A percentile compares a stretch with the other conserved stretches of the same genome.
Conservation (phyloP, 2,113 vertebrate genomes). For the Brienomyrus brachyistius region DNA sequence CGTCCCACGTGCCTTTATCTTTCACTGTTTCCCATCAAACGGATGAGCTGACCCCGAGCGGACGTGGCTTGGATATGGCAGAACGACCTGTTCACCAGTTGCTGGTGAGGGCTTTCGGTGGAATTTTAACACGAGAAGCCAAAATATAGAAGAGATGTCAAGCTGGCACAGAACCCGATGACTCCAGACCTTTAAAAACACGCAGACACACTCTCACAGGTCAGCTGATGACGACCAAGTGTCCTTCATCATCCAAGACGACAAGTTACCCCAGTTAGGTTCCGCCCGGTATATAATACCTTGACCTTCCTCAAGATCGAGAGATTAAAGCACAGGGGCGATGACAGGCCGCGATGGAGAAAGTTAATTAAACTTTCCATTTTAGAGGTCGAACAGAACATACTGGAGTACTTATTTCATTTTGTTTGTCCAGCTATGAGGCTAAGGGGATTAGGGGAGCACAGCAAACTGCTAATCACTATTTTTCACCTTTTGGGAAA, state of each 20-base stretch:
- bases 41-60: not conserved
- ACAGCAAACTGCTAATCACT: not conserved
- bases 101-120: not conserved
- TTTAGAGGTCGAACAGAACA: not conserved
- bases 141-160: not conserved
- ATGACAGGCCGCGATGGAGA: conserved; percentile 20
- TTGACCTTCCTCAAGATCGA: not conserved
- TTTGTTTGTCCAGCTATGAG: too few relatives aligned
- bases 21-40: not conserved
- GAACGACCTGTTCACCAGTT: not conserved
- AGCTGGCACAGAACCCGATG: not conserved
- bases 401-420: not conserved
- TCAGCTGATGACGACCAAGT: not conserved
- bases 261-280: not conserved
- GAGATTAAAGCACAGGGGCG: conserved; percentile 17
- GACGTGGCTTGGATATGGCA: not conserved
- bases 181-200: not conserved
- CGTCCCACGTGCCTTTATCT: not conserved
- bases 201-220: not conserved
- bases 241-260: not conserved
- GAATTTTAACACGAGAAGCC: not conserved
- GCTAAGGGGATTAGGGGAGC: not conserved
- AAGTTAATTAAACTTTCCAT: conserved; percentile 21
- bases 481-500: not conserved
- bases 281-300: conserved; percentile 4